Conservation (phyloP, 2,113 vertebrate genomes). For the Catharus bicknelli region DNA sequence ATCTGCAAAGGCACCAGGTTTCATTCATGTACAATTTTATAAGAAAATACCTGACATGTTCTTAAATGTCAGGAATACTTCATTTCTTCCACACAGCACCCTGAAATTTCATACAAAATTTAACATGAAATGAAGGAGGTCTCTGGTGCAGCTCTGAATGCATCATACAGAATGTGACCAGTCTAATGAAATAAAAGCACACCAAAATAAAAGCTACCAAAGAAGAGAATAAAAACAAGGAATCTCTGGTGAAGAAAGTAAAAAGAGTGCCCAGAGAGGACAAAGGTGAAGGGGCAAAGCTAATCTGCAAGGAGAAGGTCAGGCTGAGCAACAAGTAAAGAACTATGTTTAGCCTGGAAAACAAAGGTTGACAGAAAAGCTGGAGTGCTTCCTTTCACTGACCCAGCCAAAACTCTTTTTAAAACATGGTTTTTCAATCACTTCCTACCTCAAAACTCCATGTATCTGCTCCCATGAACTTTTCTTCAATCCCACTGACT, state of each 20-base stretch:
- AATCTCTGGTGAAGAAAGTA: constrained; percentile 4
- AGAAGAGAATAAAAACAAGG: constrained; percentile 9
- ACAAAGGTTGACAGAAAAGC: constrained; percentile 59
- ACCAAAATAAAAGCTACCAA: background rate
- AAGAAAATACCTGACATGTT: background rate
- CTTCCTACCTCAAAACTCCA: constrained; percentile 16
- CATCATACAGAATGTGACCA: background rate
- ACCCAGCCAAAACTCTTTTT: background rate
- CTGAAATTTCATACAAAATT: background rate
- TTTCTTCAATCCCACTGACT: background rate
- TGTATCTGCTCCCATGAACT: background rate
- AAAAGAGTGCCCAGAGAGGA: background rate
- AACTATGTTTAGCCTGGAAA: constrained; percentile 39
- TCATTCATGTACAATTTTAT: background rate
- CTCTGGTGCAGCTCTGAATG: background rate
- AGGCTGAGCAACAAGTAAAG: constrained; percentile 21
- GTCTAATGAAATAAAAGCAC: constrained; percentile 12
- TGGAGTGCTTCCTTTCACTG: constrained; percentile 23
- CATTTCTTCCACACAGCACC: background rate
- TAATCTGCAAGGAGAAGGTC: constrained; percentile 54
- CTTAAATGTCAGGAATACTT: background rate
- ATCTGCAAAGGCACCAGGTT: background rate
- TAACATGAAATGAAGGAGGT: background rate
- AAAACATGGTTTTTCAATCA: constrained; percentile 26
- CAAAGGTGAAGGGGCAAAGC: constrained; percentile 55